phyloP scores from a whole-genome alignment of 2,888 invertebrate species.

The Xylophagus ater region DNA sequence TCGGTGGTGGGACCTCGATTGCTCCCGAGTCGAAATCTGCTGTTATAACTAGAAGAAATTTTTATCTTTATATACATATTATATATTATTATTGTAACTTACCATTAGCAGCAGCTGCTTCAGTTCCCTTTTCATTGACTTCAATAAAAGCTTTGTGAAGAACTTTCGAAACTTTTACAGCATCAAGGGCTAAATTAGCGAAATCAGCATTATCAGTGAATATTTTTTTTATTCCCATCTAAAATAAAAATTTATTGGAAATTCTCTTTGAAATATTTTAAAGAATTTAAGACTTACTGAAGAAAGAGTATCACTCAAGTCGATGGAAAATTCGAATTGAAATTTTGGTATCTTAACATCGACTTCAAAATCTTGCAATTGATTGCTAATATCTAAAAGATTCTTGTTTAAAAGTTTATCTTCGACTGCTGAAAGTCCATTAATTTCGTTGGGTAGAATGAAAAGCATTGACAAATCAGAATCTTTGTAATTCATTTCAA shows the following conservation, averaged over 20 bases:
- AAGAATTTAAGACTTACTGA: slow-evolving; percentile 17
- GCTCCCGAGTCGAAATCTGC: no score
- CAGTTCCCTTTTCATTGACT: slow-evolving; percentile 79
- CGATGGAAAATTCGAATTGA: slow-evolving; percentile 62
- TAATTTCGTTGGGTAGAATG: slow-evolving; percentile 55
- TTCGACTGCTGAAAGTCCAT: slow-evolving; percentile 53
- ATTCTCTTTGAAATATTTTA: slow-evolving; percentile 19
- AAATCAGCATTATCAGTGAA: slow-evolving; percentile 53
- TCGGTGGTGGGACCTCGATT: no score
- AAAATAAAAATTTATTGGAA: slow-evolving; percentile 23
- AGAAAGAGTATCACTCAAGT: slow-evolving; percentile 46
- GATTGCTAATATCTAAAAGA: slow-evolving; percentile 47
- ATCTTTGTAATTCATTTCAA: slow-evolving; percentile 62
- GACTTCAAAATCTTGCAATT: slow-evolving; percentile 39
- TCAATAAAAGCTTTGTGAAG: slow-evolving; percentile 78
- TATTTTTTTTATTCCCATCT: slow-evolving; percentile 61
- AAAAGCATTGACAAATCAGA: slow-evolving; percentile 61
- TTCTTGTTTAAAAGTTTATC: slow-evolving; percentile 46
- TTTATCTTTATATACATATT: no score
- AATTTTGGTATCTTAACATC: slow-evolving; percentile 75
- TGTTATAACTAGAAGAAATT: no score
- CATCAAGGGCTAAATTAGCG: slow-evolving; percentile 42
- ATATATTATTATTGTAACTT: slow-evolving; percentile 32
- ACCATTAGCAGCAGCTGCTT: slow-evolving; percentile 76
- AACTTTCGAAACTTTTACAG: slow-evolving; percentile 55